Conservation (phyloP, 2,888 invertebrate species). For the Spodoptera exigua region DNA sequence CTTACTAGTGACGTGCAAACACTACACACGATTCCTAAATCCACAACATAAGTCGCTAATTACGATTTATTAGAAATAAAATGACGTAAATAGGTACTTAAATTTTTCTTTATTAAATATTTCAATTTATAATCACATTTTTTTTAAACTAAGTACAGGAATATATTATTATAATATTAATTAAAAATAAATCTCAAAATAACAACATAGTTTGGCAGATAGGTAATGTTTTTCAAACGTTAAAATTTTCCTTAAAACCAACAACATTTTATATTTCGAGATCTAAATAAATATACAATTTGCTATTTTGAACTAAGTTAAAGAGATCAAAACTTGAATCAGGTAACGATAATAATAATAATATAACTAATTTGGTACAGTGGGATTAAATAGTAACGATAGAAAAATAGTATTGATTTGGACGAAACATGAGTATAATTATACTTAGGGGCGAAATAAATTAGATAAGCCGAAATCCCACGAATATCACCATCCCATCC, state of each 20-base stretch:
- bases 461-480: constrained; percentile 66
- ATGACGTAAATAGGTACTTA: constrained; percentile 35
- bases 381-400: constrained; percentile 50
- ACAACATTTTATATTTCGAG: constrained; percentile 70
- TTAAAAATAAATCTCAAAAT: constrained; percentile 81
- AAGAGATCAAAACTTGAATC: constrained; percentile 87
- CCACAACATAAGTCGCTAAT: background rate
- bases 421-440: constrained; percentile 50
- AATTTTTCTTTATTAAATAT: constrained; percentile 64
- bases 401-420: constrained; percentile 43
- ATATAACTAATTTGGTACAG: constrained; percentile 63
- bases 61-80: background rate
- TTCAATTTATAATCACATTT: constrained; percentile 64
- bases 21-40: too few relatives aligned
- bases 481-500: constrained; percentile 75
- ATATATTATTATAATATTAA: constrained; percentile 64
- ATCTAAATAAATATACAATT: constrained; percentile 75
- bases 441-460: constrained; percentile 55
- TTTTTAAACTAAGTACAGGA: constrained; percentile 72
- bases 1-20: too few relatives aligned
- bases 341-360: constrained; percentile 78
- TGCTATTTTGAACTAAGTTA: constrained; percentile 79
- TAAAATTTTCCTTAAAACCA: constrained; percentile 70
- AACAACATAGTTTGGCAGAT: constrained; percentile 84
- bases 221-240: constrained; percentile 61